phyloP scores from a whole-genome alignment of 2,113 vertebrate species.

The Platysteira castanea region DNA sequence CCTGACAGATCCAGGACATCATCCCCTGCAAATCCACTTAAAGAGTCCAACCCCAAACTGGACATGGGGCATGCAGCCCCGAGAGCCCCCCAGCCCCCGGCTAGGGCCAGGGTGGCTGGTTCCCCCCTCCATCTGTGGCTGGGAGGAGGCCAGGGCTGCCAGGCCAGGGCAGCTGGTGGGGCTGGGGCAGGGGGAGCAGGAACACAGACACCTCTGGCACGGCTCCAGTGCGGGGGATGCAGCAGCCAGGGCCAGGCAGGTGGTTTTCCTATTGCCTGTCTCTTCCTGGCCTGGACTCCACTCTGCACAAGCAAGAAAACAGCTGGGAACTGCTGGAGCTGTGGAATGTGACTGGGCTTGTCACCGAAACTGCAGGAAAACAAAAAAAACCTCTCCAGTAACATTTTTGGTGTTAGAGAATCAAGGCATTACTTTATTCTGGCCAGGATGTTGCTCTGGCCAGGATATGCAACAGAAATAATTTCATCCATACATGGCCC shows the following conservation, averaged over 20 bases:
- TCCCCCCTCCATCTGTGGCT: not conserved
- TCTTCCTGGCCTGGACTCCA: not conserved
- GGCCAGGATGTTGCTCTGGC: not conserved
- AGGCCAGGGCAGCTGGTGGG: not conserved
- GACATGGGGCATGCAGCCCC: not conserved
- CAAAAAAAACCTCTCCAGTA: not conserved
- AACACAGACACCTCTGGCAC: not conserved
- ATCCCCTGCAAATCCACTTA: not conserved
- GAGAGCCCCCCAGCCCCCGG: not conserved
- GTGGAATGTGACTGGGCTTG: not conserved
- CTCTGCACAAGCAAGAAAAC: not conserved
- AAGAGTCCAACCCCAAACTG: not conserved
- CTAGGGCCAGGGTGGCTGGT: not conserved
- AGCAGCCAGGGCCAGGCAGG: not conserved
- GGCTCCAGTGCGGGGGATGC: fast-evolving
- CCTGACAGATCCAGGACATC: not conserved
- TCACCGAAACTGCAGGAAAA: not conserved
- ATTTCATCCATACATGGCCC: not conserved
- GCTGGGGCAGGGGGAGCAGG: not conserved
- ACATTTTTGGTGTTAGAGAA: not conserved
- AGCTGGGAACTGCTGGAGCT: not conserved
- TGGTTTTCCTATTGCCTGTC: not conserved
- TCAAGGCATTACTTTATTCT: not conserved
- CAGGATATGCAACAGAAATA: not conserved
- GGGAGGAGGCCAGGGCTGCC: not conserved